These are phyloP conservation scores for Eilema depressum DNA, from an alignment of 2,888 invertebrate species.

Conservation along the genomic window DNA sequence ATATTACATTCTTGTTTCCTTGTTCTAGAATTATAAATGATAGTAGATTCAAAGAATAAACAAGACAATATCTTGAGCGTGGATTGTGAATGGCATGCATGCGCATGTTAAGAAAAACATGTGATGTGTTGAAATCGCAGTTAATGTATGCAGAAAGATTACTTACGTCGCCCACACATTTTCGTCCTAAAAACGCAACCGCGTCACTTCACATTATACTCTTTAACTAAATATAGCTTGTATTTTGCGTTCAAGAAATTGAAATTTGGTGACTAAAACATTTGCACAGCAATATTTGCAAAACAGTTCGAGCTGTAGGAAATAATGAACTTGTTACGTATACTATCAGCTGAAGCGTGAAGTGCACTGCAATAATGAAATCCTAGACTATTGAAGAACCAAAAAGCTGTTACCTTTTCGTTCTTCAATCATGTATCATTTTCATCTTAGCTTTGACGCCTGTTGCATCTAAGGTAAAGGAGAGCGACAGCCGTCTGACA, in stretches of 20 bases:
- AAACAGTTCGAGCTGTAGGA: background rate
- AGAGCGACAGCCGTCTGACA: too few relatives aligned
- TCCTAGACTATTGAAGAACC: too few relatives aligned
- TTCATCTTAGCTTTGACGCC: too few relatives aligned
- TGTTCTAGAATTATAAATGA: background rate
- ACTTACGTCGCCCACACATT: background rate
- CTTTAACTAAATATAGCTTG: background rate
- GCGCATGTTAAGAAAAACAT: background rate
- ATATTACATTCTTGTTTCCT: too few relatives aligned
- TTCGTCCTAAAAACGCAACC: background rate
- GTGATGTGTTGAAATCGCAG: too few relatives aligned
- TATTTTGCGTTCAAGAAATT: background rate
- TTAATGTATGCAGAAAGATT: background rate
- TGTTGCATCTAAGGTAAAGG: too few relatives aligned
- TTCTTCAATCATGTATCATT: too few relatives aligned
- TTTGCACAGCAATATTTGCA: background rate
- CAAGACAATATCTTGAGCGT: background rate
- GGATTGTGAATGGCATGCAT: background rate
- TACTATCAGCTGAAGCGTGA: background rate
- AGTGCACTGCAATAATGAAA: too few relatives aligned
- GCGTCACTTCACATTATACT: background rate
- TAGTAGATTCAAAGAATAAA: background rate
- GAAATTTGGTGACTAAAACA: background rate
- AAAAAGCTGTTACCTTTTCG: too few relatives aligned
- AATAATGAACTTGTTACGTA: too few relatives aligned